These are phyloP conservation scores for Cryptomyrus ogoouensis DNA, from an alignment of 2,113 vertebrate species.

Conservation along the genomic window DNA sequence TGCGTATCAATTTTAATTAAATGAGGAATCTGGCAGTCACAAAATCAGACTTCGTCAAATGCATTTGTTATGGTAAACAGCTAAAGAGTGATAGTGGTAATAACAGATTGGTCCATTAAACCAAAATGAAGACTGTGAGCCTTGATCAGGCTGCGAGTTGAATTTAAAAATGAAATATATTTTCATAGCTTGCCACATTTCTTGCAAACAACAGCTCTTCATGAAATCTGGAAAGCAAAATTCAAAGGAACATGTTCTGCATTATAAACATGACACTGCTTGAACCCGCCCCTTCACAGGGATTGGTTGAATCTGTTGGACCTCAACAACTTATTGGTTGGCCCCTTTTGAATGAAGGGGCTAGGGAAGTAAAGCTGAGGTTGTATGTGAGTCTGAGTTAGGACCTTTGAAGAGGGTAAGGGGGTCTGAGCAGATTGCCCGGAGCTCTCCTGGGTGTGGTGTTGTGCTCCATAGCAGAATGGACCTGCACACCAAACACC, in stretches of 20 bases:
- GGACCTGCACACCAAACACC: neutral
- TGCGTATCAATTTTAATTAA: neutral
- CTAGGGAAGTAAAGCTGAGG: neutral
- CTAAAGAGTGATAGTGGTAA: neutral
- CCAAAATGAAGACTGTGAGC: neutral
- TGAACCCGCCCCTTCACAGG: neutral
- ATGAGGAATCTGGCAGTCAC: neutral
- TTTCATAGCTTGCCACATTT: neutral
- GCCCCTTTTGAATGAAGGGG: neutral
- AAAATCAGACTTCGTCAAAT: neutral
- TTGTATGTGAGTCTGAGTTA: neutral
- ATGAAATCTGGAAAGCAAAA: neutral
- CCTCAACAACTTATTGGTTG: neutral
- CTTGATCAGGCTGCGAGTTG: neutral
- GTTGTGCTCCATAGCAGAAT: neutral
- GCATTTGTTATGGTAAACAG: neutral
- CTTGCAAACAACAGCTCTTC: neutral
- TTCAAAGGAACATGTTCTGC: neutral
- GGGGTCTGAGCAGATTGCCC: neutral
- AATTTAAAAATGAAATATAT: neutral
- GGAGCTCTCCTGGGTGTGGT: neutral
- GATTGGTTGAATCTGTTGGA: neutral
- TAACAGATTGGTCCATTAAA: neutral
- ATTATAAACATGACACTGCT: neutral
- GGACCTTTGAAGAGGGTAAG: neutral